phyloP scores from a whole-genome alignment of 2,888 invertebrate genomes.

The Lasioglossum morio region DNA sequence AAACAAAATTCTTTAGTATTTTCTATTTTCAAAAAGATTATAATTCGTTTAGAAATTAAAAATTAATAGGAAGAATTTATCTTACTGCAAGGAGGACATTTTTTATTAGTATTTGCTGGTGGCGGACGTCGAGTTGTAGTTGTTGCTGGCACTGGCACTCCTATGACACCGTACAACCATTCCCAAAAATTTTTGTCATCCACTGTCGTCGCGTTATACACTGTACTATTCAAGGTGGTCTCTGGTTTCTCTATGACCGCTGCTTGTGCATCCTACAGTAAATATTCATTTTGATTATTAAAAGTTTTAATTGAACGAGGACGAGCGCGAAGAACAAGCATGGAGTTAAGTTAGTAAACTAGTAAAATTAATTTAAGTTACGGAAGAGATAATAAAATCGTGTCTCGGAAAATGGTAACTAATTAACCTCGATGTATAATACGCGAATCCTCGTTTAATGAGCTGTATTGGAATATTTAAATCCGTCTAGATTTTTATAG shows the following conservation, averaged over 20 bases:
- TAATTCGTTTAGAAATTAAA: neutral
- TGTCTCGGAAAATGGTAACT: neutral
- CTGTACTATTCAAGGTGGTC: neutral
- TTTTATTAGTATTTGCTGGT: constrained; percentile 80
- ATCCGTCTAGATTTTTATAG: neutral
- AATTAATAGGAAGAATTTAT: neutral
- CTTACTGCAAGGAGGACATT: constrained; percentile 87
- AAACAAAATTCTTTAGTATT: neutral
- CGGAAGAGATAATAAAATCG: neutral
- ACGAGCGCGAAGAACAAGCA: neutral
- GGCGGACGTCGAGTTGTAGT: constrained; percentile 71
- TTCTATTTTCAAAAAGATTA: neutral
- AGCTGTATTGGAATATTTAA: neutral
- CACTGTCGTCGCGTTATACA: neutral
- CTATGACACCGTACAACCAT: constrained; percentile 84
- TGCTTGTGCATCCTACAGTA: constrained; percentile 29
- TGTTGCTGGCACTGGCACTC: constrained; percentile 73
- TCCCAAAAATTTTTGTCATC: constrained; percentile 81
- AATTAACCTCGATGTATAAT: neutral
- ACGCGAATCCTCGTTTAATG: neutral
- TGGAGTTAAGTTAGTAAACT: neutral
- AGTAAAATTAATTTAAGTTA: neutral
- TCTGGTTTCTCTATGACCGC: neutral
- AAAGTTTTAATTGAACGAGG: neutral
- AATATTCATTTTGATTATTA: neutral